Conservation (phyloP, 2,113 vertebrate species). For the Marmota monax region DNA sequence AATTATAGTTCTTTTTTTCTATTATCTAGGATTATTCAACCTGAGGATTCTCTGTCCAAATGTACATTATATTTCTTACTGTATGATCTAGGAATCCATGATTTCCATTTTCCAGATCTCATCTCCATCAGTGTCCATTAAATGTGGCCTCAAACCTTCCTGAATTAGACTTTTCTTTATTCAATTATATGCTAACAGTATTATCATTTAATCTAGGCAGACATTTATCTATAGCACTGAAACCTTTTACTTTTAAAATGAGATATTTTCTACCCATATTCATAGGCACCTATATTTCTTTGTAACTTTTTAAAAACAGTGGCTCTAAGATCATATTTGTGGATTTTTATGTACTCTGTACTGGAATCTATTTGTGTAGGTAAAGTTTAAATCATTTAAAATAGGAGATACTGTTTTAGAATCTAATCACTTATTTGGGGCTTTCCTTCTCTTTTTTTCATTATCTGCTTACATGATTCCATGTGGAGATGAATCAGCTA, state of each 20-base stretch:
- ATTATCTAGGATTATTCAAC: background rate
- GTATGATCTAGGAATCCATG: background rate
- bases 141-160: background rate
- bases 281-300: background rate
- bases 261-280: background rate
- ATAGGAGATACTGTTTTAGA: too few relatives aligned
- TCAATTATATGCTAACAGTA: background rate
- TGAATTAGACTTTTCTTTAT: background rate
- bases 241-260: background rate
- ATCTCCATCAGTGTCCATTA: background rate
- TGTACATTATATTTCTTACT: background rate
- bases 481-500: background rate
- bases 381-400: background rate
- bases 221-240: background rate
- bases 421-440: background rate
- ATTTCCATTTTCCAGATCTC: background rate
- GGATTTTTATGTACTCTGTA: background rate
- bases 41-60: background rate
- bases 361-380: background rate
- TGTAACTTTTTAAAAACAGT: background rate
- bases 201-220: background rate
- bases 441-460: background rate
- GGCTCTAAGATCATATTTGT: background rate
- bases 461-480: background rate
- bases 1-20: background rate